Conservation (phyloP, 2,113 vertebrate genomes). For the Chauna torquata region DNA sequence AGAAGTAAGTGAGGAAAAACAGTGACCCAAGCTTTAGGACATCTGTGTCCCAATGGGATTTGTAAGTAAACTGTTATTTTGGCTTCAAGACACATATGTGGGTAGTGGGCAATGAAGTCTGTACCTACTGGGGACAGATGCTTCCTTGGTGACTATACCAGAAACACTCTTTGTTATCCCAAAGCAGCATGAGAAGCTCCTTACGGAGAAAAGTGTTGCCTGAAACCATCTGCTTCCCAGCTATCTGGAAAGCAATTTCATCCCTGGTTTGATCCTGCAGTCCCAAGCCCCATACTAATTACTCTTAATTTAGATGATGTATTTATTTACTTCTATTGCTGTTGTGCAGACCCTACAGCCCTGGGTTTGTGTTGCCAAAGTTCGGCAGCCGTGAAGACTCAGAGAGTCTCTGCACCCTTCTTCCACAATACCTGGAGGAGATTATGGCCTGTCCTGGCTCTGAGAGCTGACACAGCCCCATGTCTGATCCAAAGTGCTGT, state of each 20-base stretch:
- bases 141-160: background rate
- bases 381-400: background rate
- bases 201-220: background rate
- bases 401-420: background rate
- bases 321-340: background rate
- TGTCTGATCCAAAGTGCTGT: background rate
- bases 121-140: background rate
- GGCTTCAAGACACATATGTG: background rate
- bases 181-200: background rate
- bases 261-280: background rate
- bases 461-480: background rate
- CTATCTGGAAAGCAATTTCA: background rate
- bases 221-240: background rate
- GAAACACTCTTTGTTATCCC: background rate
- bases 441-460: background rate
- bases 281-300: background rate
- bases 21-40: background rate
- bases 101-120: background rate
- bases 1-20: background rate
- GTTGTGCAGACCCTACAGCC: background rate
- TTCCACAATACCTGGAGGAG: background rate
- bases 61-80: background rate
- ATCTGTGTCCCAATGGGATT: background rate
- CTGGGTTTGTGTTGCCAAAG: background rate
- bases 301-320: background rate